phyloP scores from a whole-genome alignment of 2,888 invertebrate genomes.

The Germaria angustata region DNA sequence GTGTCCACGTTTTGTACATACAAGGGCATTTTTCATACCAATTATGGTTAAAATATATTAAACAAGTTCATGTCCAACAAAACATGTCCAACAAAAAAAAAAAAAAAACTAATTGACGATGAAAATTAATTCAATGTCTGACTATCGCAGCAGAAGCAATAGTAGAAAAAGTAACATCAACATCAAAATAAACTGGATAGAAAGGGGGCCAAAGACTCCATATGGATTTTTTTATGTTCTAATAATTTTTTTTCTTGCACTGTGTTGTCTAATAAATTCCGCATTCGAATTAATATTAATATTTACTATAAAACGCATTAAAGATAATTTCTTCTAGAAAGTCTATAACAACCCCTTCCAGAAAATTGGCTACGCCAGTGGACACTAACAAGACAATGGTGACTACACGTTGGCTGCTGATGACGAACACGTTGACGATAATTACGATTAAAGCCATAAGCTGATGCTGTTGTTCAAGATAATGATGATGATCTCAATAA shows the following conservation, averaged over 20 bases:
- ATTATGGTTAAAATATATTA: slow-evolving; percentile 63
- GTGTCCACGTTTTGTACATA: slow-evolving; percentile 50
- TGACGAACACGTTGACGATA: slow-evolving; percentile 17
- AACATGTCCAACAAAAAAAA: too few species aligned
- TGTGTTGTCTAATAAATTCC: too few species aligned
- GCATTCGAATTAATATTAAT: too few species aligned
- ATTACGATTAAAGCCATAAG: slow-evolving; percentile 13
- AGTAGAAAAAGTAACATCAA: slow-evolving; percentile 1
- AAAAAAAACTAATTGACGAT: slow-evolving; percentile 23
- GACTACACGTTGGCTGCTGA: slow-evolving; percentile 12
- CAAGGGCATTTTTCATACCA: slow-evolving; percentile 54
- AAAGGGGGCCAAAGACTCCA: too few species aligned
- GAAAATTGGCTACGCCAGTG: not conserved
- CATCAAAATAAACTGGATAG: too few species aligned
- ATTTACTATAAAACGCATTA: too few species aligned
- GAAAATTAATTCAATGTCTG: slow-evolving; percentile 22
- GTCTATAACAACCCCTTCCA: too few species aligned
- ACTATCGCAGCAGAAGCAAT: not conserved
- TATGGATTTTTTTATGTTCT: too few species aligned
- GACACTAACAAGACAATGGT: slow-evolving; percentile 8
- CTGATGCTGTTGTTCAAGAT: slow-evolving; percentile 31
- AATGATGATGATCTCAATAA: slow-evolving; percentile 60
- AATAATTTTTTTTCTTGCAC: too few species aligned
- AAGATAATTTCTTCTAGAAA: too few species aligned
- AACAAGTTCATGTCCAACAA: slow-evolving; percentile 64